phyloP scores from a whole-genome alignment of 2,888 invertebrate genomes.

The Nomada lathburiana region DNA sequence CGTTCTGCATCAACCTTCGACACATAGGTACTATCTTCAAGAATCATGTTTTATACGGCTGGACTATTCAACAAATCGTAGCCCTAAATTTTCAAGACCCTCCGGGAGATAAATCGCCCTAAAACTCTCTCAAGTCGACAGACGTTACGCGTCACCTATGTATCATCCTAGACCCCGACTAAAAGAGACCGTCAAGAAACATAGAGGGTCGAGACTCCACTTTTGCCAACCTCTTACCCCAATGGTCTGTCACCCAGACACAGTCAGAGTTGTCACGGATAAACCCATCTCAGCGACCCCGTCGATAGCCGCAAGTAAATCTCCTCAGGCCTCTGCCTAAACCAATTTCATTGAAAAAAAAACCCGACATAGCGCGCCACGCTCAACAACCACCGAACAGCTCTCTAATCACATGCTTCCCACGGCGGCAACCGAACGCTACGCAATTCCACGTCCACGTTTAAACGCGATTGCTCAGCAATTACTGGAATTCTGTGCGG shows the following conservation, averaged over 20 bases:
- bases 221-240: neutral
- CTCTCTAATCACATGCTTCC: neutral
- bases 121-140: neutral
- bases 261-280: neutral
- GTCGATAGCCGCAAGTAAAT: neutral
- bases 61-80: neutral
- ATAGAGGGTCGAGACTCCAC: neutral
- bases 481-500: slow-evolving; percentile 5
- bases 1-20: neutral
- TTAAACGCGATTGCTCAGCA: neutral
- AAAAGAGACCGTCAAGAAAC: neutral
- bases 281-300: neutral
- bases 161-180: neutral
- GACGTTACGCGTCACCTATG: neutral
- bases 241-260: neutral
- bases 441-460: neutral
- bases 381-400: neutral
- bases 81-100: neutral
- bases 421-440: neutral
- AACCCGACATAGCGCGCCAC: neutral
- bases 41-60: neutral
- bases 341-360: neutral
- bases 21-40: neutral
- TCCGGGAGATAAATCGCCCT: neutral
- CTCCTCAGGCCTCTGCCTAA: no score